Base-by-base conservation (phyloP, 2,888 invertebrate species). In the Folsomia manolachei region DNA sequence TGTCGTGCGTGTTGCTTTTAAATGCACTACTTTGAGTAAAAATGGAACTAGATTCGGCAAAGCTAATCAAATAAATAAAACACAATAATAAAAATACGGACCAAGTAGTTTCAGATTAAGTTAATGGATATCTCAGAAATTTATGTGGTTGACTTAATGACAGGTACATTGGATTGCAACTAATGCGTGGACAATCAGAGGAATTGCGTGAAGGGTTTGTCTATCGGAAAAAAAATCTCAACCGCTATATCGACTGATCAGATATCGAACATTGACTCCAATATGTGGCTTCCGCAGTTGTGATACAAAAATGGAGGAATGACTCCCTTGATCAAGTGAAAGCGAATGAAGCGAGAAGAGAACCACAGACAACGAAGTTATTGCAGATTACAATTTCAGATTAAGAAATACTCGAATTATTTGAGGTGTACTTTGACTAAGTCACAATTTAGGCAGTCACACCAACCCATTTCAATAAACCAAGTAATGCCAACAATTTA, bases 181-280 rank as follows among this genome's bases (percentile, higher is more conserved):
- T 74, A 71, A 74, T 74, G 74, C 74, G 74, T 74, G 74, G 74
- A 74, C 71, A 74, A 73, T 73, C 71, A 71, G 2, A 51, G 51
- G 51, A 73, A 64, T 62, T 71, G 60, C 68, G 67, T 63, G 27
- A 52, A 70, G 63, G 63, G 63, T 39, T 60, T n/a, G 39, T 14
- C 39, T 4, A 14, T 39, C 39, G 39, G 39, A 39, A 4, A 39
- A n/a, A n/a, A n/a, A n/a, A n/a, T n/a, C n/a, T n/a, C n/a, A n/a
- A n/a, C n/a, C n/a, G n/a, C n/a, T n/a, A n/a, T n/a, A n/a, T n/a
- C n/a, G n/a, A n/a, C n/a, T n/a, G 39, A 39, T 39, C 39, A 39
- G 14, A 4, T 39, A 39, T 39, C 14, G 39, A 4, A 9, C 14
- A 39, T 39, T 39, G 14, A 39, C 39, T 39, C n/a, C n/a, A n/a